phyloP scores from a whole-genome alignment of 2,888 invertebrate genomes.

The Lepidochrysops patricia region DNA sequence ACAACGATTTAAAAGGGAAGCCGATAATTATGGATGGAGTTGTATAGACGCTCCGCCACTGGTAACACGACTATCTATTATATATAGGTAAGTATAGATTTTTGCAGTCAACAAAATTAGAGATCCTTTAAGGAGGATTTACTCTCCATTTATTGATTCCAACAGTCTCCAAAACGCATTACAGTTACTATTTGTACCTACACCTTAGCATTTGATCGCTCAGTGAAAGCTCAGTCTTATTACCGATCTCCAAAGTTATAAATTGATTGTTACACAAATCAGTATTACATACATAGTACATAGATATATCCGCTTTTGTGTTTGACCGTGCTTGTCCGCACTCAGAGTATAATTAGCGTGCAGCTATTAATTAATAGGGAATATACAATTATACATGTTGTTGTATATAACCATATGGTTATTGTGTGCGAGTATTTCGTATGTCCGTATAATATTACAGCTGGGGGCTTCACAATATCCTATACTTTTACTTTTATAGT shows the following conservation, averaged over 20 bases:
- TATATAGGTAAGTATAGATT: too few relatives aligned
- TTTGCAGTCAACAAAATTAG: too few relatives aligned
- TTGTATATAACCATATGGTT: slow-evolving; percentile 29
- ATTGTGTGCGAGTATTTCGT: slow-evolving; percentile 4
- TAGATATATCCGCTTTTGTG: slow-evolving; percentile 41
- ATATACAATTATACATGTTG: slow-evolving; percentile 45
- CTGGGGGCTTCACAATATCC: not conserved
- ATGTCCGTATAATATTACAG: not conserved
- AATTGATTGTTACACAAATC: slow-evolving; percentile 34
- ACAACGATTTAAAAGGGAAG: too few relatives aligned
- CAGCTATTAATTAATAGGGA: slow-evolving; percentile 67
- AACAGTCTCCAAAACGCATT: too few relatives aligned
- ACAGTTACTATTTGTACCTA: too few relatives aligned
- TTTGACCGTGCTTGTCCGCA: slow-evolving; percentile 44
- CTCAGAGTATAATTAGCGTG: slow-evolving; percentile 63
- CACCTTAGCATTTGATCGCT: slow-evolving; percentile 30
- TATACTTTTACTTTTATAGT: too few relatives aligned
- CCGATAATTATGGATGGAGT: too few relatives aligned
- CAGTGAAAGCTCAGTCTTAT: slow-evolving; percentile 60
- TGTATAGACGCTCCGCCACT: too few relatives aligned
- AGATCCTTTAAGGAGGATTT: too few relatives aligned
- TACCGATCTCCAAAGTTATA: slow-evolving; percentile 41
- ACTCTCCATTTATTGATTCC: too few relatives aligned
- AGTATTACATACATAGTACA: slow-evolving; percentile 18
- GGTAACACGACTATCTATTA: too few relatives aligned